Evolutionary conservation across 2,888 invertebrate species (phyloP).

Genomic region (Linyphia triangularis): DNA sequence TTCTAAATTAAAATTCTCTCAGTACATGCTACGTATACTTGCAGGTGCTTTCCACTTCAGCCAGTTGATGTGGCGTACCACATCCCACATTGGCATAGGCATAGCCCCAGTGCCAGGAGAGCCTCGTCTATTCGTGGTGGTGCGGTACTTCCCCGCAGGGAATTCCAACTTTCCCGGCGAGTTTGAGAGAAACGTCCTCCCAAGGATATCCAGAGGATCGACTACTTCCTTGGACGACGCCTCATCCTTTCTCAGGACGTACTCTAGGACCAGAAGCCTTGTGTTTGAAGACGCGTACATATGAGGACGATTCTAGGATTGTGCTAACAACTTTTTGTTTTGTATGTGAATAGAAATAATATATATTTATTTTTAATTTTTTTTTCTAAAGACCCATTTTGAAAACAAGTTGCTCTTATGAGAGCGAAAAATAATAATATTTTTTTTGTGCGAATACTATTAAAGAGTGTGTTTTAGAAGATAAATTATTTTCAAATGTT

Average conservation of each 20-base stretch:
- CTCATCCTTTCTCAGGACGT: conserved; percentile 47
- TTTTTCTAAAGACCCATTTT: too few species aligned
- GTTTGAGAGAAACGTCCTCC: conserved; percentile 63
- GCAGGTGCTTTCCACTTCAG: conserved; percentile 66
- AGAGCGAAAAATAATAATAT: too few species aligned
- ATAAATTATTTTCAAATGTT: not conserved
- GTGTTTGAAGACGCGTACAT: conserved; percentile 53
- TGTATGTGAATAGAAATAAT: not conserved
- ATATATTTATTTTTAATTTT: not conserved
- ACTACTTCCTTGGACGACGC: conserved; percentile 9
- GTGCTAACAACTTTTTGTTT: not conserved
- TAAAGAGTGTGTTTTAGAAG: not conserved
- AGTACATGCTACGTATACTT: too few species aligned
- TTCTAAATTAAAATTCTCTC: too few species aligned
- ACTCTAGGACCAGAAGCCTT: conserved; percentile 46
- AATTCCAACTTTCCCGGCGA: conserved; percentile 70
- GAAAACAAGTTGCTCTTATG: too few species aligned
- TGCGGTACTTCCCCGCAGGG: conserved; percentile 59
- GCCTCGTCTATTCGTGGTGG: conserved; percentile 46
- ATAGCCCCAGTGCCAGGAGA: conserved; percentile 62
- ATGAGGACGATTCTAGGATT: not conserved
- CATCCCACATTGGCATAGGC: conserved; percentile 62
- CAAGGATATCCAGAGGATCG: conserved; percentile 45
- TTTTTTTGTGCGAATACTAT: not conserved
- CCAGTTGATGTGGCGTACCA: conserved; percentile 60